Conservation (phyloP, 2,888 invertebrate species). For the Drosophila pegasa region DNA sequence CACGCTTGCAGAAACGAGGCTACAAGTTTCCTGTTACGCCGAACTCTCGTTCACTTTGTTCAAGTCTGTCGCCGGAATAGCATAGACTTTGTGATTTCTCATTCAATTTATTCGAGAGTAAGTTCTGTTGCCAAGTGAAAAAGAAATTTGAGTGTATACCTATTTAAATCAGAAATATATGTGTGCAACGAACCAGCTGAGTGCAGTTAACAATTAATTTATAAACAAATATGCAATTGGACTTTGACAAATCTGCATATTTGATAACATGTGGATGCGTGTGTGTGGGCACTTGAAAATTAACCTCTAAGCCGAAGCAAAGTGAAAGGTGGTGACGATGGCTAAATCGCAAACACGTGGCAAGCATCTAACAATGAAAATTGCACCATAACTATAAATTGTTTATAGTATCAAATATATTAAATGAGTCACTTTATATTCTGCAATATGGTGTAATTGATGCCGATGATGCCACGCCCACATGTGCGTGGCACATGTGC, state of each 20-base stretch:
- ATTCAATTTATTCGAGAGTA: conserved; percentile 83
- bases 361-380: conserved; percentile 36
- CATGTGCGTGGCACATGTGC: conserved; percentile 30
- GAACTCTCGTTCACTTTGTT: conserved; percentile 89
- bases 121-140: conserved; percentile 70
- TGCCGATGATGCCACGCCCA: conserved; percentile 57
- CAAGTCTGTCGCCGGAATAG: conserved; percentile 89
- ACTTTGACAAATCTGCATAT: conserved; percentile 53
- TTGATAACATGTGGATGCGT: conserved; percentile 41
- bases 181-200: conserved; percentile 47
- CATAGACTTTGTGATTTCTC: conserved; percentile 85
- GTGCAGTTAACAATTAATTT: conserved; percentile 43
- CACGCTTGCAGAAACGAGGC: conserved; percentile 69
- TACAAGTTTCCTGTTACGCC: conserved; percentile 82
- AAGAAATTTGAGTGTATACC: conserved; percentile 35
- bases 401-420: conserved; percentile 27
- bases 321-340: conserved; percentile 72
- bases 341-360: conserved; percentile 67
- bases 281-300: conserved; percentile 24
- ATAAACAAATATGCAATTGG: conserved; percentile 71
- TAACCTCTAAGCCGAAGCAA: conserved; percentile 59
- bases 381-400: conserved; percentile 20
- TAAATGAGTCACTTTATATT: conserved; percentile 23
- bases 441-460: conserved; percentile 64
- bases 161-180: conserved; percentile 31